Percentiles rank a stretch among this genome's conserved stretches.
Conservation (phyloP, 2,797 vertebrate species). For the Diplodus sargus region DNA sequence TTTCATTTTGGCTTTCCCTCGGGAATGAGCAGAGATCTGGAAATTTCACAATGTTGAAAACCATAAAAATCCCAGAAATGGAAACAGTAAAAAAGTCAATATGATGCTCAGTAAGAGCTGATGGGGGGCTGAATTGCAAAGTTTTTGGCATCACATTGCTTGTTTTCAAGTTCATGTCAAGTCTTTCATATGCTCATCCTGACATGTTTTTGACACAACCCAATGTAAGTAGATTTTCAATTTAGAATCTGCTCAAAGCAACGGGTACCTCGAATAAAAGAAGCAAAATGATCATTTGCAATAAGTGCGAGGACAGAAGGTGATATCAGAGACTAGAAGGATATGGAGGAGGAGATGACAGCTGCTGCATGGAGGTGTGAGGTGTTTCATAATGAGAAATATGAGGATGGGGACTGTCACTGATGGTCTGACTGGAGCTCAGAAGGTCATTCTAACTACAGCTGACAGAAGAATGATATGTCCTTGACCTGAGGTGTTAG, state of each 20-base stretch:
- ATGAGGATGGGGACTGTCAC: neutral
- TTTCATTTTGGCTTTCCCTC: slow-evolving; percentile 26
- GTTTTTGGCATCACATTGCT: neutral
- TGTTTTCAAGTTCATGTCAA: neutral
- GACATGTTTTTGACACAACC: slow-evolving; percentile 9
- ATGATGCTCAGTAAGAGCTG: slow-evolving; percentile 7
- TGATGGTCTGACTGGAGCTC: neutral
- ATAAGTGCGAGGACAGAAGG: neutral
- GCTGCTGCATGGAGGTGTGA: slow-evolving; percentile 19
- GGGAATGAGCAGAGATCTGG: neutral
- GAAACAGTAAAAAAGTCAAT: slow-evolving; percentile 22
- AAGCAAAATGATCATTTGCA: slow-evolving; percentile 2
- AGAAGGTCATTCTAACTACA: neutral
- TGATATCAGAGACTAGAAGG: neutral
- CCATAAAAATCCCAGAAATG: slow-evolving; percentile 13
- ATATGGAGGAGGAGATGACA: slow-evolving; percentile 9
- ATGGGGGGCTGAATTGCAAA: neutral
- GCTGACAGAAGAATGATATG: neutral
- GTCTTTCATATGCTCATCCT: slow-evolving; percentile 7
- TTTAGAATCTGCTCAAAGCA: slow-evolving; percentile 1
- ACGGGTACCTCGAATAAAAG: neutral
- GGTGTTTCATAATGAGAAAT: slow-evolving; percentile 32
- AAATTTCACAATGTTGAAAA: slow-evolving; percentile 8
- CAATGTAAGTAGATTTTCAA: slow-evolving; percentile 18
- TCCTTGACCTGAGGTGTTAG: slow-evolving; percentile 15